Evolutionary conservation across 2,113 vertebrate genomes (phyloP).

Genomic region (Nerophis ophidion): DNA sequence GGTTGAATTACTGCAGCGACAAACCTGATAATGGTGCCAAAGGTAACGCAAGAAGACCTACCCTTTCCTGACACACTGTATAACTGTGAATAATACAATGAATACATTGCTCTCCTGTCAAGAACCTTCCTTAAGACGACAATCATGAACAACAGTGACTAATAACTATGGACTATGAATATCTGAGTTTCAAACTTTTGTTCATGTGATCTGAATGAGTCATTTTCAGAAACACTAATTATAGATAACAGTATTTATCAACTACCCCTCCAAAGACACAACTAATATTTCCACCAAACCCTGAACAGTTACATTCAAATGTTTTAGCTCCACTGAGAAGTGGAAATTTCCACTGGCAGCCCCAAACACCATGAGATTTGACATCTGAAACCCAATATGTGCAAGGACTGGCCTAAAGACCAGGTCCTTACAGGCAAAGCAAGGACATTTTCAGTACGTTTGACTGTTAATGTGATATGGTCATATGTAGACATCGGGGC

Average conservation of each 20-base stretch:
- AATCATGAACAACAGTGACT: slow-evolving; percentile 11
- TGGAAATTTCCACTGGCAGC: slow-evolving; percentile 76
- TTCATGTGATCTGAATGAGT: background rate
- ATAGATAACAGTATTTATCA: background rate
- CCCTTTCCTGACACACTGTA: background rate
- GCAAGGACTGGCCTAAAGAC: slow-evolving; percentile 58
- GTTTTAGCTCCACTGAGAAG: slow-evolving; percentile 32
- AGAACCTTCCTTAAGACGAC: background rate
- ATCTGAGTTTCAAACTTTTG: slow-evolving; percentile 5
- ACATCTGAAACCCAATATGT: slow-evolving; percentile 71
- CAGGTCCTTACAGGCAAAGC: slow-evolving; percentile 46
- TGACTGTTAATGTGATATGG: slow-evolving; percentile 10
- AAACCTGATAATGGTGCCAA: background rate
- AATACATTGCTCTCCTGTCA: background rate
- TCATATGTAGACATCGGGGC: slow-evolving; percentile 4
- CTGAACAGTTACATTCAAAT: background rate
- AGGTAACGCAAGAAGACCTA: background rate
- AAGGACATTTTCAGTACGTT: slow-evolving; percentile 24
- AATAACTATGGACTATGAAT: background rate
- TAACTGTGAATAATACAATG: slow-evolving; percentile 12
- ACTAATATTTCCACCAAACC: background rate
- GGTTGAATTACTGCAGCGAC: background rate
- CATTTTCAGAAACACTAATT: background rate
- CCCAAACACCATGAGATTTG: slow-evolving; percentile 41
- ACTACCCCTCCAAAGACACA: background rate